These are phyloP conservation scores for Rhombomys opimus DNA, from an alignment of 2,113 vertebrate species.

Conservation along the genomic window DNA sequence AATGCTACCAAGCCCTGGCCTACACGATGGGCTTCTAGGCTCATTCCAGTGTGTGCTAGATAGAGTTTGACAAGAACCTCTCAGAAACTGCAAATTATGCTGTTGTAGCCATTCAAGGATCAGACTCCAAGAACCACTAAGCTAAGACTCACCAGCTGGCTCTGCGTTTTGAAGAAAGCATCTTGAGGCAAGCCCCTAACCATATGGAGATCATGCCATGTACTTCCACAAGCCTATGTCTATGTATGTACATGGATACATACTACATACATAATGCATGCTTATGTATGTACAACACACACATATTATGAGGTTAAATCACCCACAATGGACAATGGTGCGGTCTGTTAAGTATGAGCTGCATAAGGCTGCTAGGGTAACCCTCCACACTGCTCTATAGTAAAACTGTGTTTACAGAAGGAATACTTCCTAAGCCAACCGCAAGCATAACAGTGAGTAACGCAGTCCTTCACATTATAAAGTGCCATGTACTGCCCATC, in stretches of 20 bases:
- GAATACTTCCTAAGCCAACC: not conserved
- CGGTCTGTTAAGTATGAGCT: not conserved
- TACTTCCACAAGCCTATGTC: not conserved
- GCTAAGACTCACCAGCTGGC: not conserved
- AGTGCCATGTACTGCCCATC: not conserved
- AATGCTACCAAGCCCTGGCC: not conserved
- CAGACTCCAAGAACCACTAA: not conserved
- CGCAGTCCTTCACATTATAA: not conserved
- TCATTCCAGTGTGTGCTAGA: not conserved
- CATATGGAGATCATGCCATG: not conserved
- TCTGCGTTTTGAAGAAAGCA: not conserved
- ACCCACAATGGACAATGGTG: not conserved
- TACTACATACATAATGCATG: not conserved
- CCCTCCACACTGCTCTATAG: not conserved
- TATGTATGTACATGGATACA: not conserved
- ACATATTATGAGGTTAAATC: not conserved
- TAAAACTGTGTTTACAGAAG: not conserved
- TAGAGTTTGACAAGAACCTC: not conserved
- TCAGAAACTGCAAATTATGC: not conserved
- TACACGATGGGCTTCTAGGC: not conserved
- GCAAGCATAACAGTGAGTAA: not conserved
- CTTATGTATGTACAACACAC: not conserved
- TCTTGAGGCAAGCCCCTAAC: not conserved
- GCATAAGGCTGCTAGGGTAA: not conserved
- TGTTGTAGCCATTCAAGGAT: not conserved